Conservation (phyloP, 2,113 vertebrate genomes). For the Protomyctophum bolini region DNA sequence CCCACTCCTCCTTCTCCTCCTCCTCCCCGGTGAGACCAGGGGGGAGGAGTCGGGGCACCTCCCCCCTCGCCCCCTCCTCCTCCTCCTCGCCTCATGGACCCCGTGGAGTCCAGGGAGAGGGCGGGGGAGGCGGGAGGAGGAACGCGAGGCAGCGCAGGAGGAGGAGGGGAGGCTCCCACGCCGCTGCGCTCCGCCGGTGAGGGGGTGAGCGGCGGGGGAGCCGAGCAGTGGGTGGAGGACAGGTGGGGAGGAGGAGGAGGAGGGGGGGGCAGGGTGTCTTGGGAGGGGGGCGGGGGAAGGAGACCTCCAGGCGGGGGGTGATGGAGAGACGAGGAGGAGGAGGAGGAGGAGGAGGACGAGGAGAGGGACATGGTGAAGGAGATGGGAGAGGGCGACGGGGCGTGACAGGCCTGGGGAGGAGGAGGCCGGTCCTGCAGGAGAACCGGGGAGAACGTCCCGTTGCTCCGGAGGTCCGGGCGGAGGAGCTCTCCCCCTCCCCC, state of each 20-base stretch:
- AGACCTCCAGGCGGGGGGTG: conserved; percentile 51
- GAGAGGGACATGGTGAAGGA: conserved; percentile 74
- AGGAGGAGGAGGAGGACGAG: conserved; percentile 66
- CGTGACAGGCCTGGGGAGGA: conserved; percentile 46
- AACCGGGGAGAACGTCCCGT: conserved; percentile 48
- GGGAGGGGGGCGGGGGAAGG: conserved; percentile 51
- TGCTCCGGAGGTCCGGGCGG: conserved; percentile 17
- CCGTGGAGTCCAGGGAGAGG: conserved; percentile 60
- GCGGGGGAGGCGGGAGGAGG: conserved; percentile 33
- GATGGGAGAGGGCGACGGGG: conserved; percentile 63
- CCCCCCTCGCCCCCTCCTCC: background rate
- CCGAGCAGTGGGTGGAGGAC: conserved; percentile 65
- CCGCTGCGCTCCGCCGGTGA: conserved; percentile 64
- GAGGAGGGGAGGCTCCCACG: conserved; percentile 22
- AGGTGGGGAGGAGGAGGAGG: conserved; percentile 17
- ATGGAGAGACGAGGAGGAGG: conserved; percentile 67
- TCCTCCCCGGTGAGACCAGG: conserved; percentile 62
- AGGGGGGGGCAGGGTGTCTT: conserved; percentile 44
- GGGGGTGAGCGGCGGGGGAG: conserved; percentile 70
- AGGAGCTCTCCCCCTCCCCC: conserved; percentile 27
- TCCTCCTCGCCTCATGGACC: conserved; percentile 27
- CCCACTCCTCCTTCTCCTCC: conserved; percentile 74
- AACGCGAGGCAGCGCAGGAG: conserved; percentile 22
- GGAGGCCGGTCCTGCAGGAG: conserved; percentile 52
- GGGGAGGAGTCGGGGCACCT: conserved; percentile 37